phyloP scores from a whole-genome alignment of 2,888 invertebrate species.

The Conomelus anceps region DNA sequence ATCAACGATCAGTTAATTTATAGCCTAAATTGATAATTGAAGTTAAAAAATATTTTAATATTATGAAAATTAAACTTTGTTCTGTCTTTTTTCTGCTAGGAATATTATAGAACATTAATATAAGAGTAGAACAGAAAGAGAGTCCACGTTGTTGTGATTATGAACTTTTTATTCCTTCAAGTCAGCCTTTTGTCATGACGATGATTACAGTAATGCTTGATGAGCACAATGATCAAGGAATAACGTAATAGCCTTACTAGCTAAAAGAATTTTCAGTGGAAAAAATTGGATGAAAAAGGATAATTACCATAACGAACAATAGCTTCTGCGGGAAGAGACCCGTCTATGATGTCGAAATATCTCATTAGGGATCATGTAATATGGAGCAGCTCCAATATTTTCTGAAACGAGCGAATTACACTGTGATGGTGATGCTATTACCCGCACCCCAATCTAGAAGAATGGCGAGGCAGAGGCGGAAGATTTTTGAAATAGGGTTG shows the following conservation, averaged over 20 bases:
- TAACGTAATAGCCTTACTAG: not conserved
- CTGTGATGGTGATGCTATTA: not conserved
- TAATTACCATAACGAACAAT: not conserved
- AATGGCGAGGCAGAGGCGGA: not conserved
- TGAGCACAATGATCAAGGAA: not conserved
- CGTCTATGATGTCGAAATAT: not conserved
- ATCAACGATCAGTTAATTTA: no score
- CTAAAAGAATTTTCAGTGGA: not conserved
- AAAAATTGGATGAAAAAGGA: not conserved
- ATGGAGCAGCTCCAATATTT: not conserved
- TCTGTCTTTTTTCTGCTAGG: no score
- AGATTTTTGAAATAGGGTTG: not conserved
- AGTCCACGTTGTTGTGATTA: not conserved
- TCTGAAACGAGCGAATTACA: not conserved
- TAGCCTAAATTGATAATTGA: no score
- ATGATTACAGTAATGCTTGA: not conserved
- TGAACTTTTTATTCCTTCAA: not conserved
- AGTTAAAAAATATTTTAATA: no score
- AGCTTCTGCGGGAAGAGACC: not conserved
- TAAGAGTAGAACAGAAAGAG: not conserved
- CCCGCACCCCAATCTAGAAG: not conserved
- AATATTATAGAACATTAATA: not conserved
- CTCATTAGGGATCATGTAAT: not conserved
- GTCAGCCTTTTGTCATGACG: not conserved
- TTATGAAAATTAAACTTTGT: not conserved